Base-by-base conservation (phyloP, 1,140 invertebrate genomes). In the Pentalonia nigronervosa region DNA sequence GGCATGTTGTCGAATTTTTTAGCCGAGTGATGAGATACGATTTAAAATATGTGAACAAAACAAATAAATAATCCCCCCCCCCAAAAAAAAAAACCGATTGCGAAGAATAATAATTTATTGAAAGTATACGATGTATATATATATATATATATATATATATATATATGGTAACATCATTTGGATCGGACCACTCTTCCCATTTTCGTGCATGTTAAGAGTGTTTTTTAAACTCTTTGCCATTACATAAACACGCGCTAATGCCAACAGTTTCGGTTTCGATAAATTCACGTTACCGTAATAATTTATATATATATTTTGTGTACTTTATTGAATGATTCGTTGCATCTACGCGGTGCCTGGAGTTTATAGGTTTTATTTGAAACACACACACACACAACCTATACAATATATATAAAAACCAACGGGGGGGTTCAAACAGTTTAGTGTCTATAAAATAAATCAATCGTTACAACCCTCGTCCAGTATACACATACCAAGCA, bases 401-500 rank as follows among this genome's bases (percentile, higher is more conserved):
- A 41, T 41, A 41, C 4, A 41, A 41, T 41, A 41, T 41, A 41
- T 67, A 34, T 83, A 36, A 9, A 83, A 36, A 83, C 76, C 76
- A 17, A 83, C 20, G 41, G 4, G 21, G 34, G 76, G n/a, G 76
- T 83, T 23, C 34, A 83, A 36, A 83, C 34, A 36, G 30, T n/a
- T 76, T n/a, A 83, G 34, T 83, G 76, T 83, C 76, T 83, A 83
- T 83, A 83, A 83, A 83, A 83, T 83, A 83, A 36, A 83, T 83
- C 34, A 36, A 83, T 83, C 34, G 76, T 76, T 76, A n/a, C 30
- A 76, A 21, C 60, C n/a, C 60, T 0, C n/a, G 60, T n/a, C n/a
- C n/a, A n/a, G n/a, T 41, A 41, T 41, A 41, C 41, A 4, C 41
- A 41, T 41, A 41, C 41, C 41, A 1, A 41, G 41, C 41, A 41